A percentile compares a stretch with the other conserved stretches of the same genome.
Evolutionary conservation across 1,140 invertebrate genomes (phyloP).

Genomic region (Pinna nobilis): DNA sequence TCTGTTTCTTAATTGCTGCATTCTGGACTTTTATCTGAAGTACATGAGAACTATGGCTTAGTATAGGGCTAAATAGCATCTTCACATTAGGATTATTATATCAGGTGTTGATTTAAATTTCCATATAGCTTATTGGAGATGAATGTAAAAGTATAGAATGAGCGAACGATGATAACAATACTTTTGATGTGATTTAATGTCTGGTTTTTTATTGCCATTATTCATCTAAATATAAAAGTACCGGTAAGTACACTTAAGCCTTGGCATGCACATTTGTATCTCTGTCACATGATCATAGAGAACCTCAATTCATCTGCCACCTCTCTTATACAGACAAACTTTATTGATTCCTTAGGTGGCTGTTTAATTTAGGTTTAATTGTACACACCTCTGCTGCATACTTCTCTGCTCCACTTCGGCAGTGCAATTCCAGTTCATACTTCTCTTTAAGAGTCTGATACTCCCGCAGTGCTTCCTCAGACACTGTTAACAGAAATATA

Average conservation of each 20-base stretch:
- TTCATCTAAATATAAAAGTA: too few species aligned
- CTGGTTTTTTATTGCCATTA: too few species aligned
- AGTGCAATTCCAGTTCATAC: conserved; percentile 12
- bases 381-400: conserved; percentile 19
- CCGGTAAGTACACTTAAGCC: neutral
- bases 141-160: neutral
- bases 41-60: neutral
- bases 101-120: neutral
- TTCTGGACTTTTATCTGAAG: conserved; percentile 49
- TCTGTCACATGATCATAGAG: neutral
- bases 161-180: too few species aligned
- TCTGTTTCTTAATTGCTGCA: conserved; percentile 58
- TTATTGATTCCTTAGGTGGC: too few species aligned
- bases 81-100: neutral
- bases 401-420: conserved; percentile 10
- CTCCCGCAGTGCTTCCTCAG: conserved; percentile 19
- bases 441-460: conserved; percentile 10
- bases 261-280: neutral
- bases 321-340: too few species aligned
- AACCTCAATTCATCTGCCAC: too few species aligned
- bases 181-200: too few species aligned
- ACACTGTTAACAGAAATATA: neutral
- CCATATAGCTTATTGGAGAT: neutral
- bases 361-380: too few species aligned
- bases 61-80: neutral